Evolutionary conservation across 2,888 invertebrate species (phyloP).

Genomic region (Pristionchus fissidentatus): DNA sequence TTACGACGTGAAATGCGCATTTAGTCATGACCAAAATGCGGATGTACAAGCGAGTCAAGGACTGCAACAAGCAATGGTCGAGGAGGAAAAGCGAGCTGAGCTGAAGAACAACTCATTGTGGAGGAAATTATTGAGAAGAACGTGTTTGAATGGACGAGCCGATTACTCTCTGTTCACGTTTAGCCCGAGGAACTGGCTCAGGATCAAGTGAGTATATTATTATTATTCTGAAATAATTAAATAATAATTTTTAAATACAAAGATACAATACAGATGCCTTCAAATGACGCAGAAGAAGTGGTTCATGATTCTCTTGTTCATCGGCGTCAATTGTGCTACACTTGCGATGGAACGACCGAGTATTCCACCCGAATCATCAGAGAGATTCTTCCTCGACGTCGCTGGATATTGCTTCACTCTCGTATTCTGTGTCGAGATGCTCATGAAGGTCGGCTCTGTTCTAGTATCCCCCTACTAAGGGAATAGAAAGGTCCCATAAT

Average conservation of each 20-base stretch:
- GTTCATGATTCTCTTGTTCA: constrained; percentile 95
- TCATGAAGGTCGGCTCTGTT: constrained; percentile 82
- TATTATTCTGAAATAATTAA: not conserved
- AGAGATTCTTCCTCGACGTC: constrained; percentile 87
- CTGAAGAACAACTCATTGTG: constrained; percentile 65
- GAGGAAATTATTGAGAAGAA: constrained; percentile 65
- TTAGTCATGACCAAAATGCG: not conserved
- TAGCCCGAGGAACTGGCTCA: constrained; percentile 84
- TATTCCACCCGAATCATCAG: constrained; percentile 91
- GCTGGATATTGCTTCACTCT: constrained; percentile 98
- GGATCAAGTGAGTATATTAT: constrained; percentile 59
- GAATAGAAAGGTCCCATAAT: no score
- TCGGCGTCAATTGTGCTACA: constrained; percentile 98
- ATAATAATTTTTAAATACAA: no score
- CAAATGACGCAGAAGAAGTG: constrained; percentile 84
- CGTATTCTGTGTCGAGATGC: constrained; percentile 97
- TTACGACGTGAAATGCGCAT: no score
- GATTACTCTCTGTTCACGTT: constrained; percentile 93
- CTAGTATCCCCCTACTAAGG: no score
- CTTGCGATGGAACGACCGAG: constrained; percentile 99
- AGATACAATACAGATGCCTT: constrained; percentile 55
- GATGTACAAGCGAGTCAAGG: constrained; percentile 68
- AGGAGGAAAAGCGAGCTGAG: constrained; percentile 67
- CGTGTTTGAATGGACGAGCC: constrained; percentile 87
- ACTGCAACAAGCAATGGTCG: constrained; percentile 70